These are phyloP conservation scores for Diprion similis DNA, from an alignment of 1,140 invertebrate genomes.

Conservation along the genomic window DNA sequence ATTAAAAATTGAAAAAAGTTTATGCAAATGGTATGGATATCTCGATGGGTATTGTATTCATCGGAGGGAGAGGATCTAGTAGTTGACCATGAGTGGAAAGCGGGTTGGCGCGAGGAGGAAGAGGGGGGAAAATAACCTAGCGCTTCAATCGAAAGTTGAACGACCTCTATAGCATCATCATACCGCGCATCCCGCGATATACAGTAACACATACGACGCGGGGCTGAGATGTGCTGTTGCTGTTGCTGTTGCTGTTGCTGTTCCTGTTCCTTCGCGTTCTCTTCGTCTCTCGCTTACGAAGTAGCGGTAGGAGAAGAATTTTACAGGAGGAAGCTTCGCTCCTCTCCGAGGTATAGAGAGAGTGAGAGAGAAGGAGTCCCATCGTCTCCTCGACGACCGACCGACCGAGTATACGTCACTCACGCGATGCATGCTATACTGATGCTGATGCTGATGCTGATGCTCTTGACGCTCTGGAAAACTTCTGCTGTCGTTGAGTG, in stretches of 20 bases:
- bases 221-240: no score
- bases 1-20: neutral
- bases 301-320: no score
- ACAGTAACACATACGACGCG: neutral
- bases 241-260: neutral
- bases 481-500: no score
- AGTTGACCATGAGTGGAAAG: neutral
- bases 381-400: no score
- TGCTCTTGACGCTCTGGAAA: no score
- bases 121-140: neutral
- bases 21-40: neutral
- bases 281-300: no score
- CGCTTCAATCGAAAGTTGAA: slow-evolving; percentile 1
- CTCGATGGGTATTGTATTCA: neutral
- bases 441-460: no score
- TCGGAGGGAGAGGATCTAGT: slow-evolving; percentile 4
- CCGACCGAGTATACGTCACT: no score
- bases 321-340: no score
- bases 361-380: neutral
- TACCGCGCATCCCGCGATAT: neutral
- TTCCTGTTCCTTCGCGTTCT: neutral
- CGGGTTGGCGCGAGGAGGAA: no score
- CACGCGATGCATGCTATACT: no score
- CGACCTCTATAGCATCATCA: neutral
- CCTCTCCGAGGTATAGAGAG: slow-evolving; percentile 10